Conservation (phyloP, 2,888 invertebrate species). For the Leptopilina myrica region DNA sequence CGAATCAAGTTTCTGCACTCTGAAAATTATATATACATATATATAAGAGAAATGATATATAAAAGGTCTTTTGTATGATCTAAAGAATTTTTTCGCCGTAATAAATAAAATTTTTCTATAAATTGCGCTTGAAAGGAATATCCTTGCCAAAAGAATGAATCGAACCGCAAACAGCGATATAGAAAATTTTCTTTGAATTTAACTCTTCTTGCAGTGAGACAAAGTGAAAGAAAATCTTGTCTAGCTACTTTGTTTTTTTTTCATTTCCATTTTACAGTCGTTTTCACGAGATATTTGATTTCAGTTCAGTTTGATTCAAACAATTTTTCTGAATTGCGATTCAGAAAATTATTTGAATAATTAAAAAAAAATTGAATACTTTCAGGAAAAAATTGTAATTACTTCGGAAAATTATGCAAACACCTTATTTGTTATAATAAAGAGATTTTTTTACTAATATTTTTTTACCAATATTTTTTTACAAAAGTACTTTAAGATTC, state of each 20-base stretch:
- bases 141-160: slow-evolving; percentile 17
- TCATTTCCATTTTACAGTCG: slow-evolving; percentile 3
- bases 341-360: too few relatives aligned
- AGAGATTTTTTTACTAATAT: too few relatives aligned
- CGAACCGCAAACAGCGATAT: slow-evolving; percentile 15
- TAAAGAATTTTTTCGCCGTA: neutral
- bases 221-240: slow-evolving; percentile 22
- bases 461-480: too few relatives aligned
- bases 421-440: slow-evolving; percentile 6
- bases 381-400: too few relatives aligned
- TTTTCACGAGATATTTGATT: neutral
- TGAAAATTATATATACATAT: neutral
- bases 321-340: neutral
- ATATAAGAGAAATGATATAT: neutral
- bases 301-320: neutral
- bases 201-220: neutral
- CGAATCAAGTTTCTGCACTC: neutral
- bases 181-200: slow-evolving; percentile 23
- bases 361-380: too few relatives aligned
- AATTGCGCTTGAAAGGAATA: slow-evolving; percentile 16
- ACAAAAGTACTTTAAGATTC: neutral
- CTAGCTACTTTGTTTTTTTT: slow-evolving; percentile 2
- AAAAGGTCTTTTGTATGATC: neutral
- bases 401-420: neutral
- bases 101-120: slow-evolving; percentile 12